Percentiles rank a stretch among this genome's conserved stretches.
These are phyloP conservation scores for human DNA, from an alignment of 2,113 vertebrate species.

Conservation along the genomic window GRCh38 chr6:56552001-56552500, in stretches of 20 bases:
- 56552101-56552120: not conserved
- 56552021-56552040: too few species aligned
- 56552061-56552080: not conserved
- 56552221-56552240: constrained; percentile 96
- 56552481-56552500: constrained; percentile 90
- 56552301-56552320: constrained; percentile 89
- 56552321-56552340: constrained; percentile 87
- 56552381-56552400: constrained; percentile 95
- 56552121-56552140: not conserved
- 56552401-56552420: constrained; percentile 95
- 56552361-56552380: constrained; percentile 95
- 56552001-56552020: not conserved
- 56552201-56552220: constrained; percentile 96
- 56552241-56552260: constrained; percentile 91
- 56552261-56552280: constrained; percentile 84
- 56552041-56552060: not conserved
- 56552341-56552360: constrained; percentile 92
- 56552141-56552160: not conserved
- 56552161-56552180: constrained; percentile 53
- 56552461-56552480: constrained; percentile 90
- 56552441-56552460: constrained; percentile 94
- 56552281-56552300: constrained; percentile 87
- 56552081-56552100: not conserved
- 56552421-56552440: constrained; percentile 91
- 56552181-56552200: constrained; percentile 96